Evolutionary conservation across 2,797 vertebrate genomes (phyloP).

Genomic region (Syncerus caffer): DNA sequence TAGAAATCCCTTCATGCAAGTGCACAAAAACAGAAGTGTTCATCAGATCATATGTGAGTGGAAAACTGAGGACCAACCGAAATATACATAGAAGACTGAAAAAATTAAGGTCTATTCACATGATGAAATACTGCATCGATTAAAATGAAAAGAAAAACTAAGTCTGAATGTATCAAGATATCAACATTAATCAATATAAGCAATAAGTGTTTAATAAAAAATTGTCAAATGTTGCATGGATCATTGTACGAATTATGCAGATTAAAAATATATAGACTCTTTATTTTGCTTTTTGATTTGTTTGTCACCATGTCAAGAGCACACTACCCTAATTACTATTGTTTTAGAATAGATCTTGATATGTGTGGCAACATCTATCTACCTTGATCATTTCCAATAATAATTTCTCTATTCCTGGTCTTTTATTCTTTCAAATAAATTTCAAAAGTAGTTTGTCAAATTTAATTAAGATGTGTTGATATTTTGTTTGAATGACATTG

Average conservation of each 20-base stretch:
- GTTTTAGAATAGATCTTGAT: not conserved
- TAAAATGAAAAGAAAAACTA: not conserved
- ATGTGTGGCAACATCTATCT: not conserved
- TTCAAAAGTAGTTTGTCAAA: not conserved
- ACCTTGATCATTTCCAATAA: not conserved
- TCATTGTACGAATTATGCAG: not conserved
- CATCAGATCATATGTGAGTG: not conserved
- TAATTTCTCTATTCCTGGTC: not conserved
- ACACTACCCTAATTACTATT: not conserved
- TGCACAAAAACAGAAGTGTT: not conserved
- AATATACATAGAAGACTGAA: not conserved
- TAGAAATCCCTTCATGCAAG: not conserved
- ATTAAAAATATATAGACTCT: not conserved
- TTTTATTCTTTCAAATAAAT: conserved; percentile 3
- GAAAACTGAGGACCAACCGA: not conserved
- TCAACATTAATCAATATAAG: not conserved
- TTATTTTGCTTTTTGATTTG: not conserved
- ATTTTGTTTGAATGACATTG: not conserved
- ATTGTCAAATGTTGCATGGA: not conserved
- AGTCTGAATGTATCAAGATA: not conserved
- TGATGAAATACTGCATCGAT: not conserved
- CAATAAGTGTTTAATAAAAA: not conserved
- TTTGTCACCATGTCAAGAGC: not conserved
- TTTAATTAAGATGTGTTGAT: conserved; percentile 4
- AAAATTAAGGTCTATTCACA: not conserved